phyloP scores from a whole-genome alignment of 2,797 vertebrate species.

The Nyctalus aviator region DNA sequence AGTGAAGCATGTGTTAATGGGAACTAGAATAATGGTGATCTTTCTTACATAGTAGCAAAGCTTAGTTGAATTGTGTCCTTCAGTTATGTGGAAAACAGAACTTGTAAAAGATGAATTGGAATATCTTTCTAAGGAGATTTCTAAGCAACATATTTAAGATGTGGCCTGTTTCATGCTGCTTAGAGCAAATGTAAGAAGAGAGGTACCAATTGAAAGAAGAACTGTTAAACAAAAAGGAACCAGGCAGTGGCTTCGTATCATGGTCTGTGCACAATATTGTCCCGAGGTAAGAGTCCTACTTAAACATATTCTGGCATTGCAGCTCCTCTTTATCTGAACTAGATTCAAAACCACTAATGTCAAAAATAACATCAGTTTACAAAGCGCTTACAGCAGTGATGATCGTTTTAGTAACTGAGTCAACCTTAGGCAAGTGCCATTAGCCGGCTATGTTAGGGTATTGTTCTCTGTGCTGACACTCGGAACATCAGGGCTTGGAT shows the following conservation, averaged over 20 bases:
- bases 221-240: neutral
- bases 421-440: slow-evolving; percentile 72
- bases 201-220: neutral
- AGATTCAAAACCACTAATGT: slow-evolving; percentile 67
- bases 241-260: neutral
- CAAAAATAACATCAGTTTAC: slow-evolving; percentile 79
- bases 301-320: slow-evolving; percentile 43
- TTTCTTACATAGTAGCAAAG: neutral
- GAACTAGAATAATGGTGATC: neutral
- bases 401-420: slow-evolving; percentile 82
- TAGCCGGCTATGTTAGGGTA: slow-evolving; percentile 61
- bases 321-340: slow-evolving; percentile 67
- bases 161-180: neutral
- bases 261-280: slow-evolving; percentile 17
- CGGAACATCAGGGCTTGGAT: slow-evolving; percentile 18
- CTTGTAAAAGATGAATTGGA: neutral
- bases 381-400: slow-evolving; percentile 66
- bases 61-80: neutral
- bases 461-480: slow-evolving; percentile 70
- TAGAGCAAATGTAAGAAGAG: neutral
- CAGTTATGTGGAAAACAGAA: neutral
- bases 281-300: slow-evolving; percentile 9
- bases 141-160: neutral
- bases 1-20: neutral
- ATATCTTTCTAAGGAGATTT: neutral